Evolutionary conservation across 2,113 vertebrate species (phyloP), one percentile per base, ranked within the genome.

Genomic region (Eolophus roseicapilla): DNA sequence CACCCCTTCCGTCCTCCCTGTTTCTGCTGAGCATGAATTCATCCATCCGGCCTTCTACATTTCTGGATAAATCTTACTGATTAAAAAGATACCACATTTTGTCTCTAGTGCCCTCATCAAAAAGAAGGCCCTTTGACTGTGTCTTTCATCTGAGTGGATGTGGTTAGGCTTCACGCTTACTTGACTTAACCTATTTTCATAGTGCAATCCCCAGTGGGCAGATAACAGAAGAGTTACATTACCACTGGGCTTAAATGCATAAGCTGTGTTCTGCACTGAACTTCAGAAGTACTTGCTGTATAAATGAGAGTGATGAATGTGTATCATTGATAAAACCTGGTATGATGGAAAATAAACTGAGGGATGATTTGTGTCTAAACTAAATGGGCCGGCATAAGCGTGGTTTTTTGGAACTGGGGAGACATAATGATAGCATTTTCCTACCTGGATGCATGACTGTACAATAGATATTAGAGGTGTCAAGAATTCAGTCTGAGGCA

Each of bases 11-110:
- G 41, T 88, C 20, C 37, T 64, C 46, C 23, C 33, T 62, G 17
- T 83, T 92, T 83, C 83, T 95, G n/a, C 73, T 69, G 60, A 80
- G 71, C n/a, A 35, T 92, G 63, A 80, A 81, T 81, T 92, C 31
- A 88, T 23, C 24, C 69, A 79, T 29, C 64, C 78, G 68, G 55
- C 46, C 23, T 75, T 90, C 74, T 92, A 35, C 55, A 75, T 86
- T 94, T 88, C 80, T 88, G 60, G 60, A 70, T 94, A 53, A 73
- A 90, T 70, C 41, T 57, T 74, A 49, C 27, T 77, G 41, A 86
- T 77, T 70, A 37, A 86, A 83, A 88, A 84, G 41, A 23, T 24
- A 75, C 59, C 55, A 53, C 46, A 70, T 86, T 88, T 82, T 96
- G 53, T 59, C 44, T 82, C n/a, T 57, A 25, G 17, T 76, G 35